A percentile compares a stretch with the other conserved stretches of the same genome.
Evolutionary conservation across 2,113 vertebrate genomes (phyloP).

Genomic region (Oryzias celebensis): DNA sequence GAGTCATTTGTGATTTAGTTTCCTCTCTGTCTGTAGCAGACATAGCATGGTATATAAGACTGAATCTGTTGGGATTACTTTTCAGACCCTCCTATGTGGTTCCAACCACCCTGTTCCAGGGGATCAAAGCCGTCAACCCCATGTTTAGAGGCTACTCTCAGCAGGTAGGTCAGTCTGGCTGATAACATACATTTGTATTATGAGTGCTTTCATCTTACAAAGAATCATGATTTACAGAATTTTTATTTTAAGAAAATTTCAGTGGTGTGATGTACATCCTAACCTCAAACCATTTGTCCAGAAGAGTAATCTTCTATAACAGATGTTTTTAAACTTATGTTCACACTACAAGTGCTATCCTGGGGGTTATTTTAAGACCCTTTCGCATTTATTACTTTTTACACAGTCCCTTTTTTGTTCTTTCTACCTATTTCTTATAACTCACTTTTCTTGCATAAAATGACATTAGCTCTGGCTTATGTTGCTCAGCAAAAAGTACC

Average conservation of each 20-base stretch:
- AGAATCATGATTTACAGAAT: too few relatives aligned
- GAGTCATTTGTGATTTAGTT: too few relatives aligned
- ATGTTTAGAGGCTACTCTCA: conserved; percentile 97
- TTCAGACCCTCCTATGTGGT: conserved; percentile 91
- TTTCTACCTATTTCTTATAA: conserved; percentile 29
- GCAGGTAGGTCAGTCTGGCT: conserved; percentile 80
- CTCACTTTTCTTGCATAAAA: conserved; percentile 11
- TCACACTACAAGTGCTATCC: conserved; percentile 5
- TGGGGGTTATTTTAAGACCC: conserved; percentile 6
- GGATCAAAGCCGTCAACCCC: conserved; percentile 97
- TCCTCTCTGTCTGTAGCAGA: too few relatives aligned
- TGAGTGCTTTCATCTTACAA: background rate
- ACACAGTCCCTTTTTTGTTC: conserved; percentile 17
- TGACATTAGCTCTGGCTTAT: conserved; percentile 29
- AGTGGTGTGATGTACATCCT: background rate
- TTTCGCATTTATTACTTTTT: conserved; percentile 6
- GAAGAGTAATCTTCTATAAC: too few relatives aligned
- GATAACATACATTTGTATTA: conserved; percentile 25
- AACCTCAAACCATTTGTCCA: too few relatives aligned
- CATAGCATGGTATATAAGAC: background rate
- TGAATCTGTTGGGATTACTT: conserved; percentile 32
- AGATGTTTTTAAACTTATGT: too few relatives aligned
- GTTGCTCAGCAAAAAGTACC: conserved; percentile 26
- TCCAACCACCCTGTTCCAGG: conserved; percentile 95
- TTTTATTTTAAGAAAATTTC: background rate